Conservation (phyloP, 1,140 invertebrate species). For the Achroia grisella region DNA sequence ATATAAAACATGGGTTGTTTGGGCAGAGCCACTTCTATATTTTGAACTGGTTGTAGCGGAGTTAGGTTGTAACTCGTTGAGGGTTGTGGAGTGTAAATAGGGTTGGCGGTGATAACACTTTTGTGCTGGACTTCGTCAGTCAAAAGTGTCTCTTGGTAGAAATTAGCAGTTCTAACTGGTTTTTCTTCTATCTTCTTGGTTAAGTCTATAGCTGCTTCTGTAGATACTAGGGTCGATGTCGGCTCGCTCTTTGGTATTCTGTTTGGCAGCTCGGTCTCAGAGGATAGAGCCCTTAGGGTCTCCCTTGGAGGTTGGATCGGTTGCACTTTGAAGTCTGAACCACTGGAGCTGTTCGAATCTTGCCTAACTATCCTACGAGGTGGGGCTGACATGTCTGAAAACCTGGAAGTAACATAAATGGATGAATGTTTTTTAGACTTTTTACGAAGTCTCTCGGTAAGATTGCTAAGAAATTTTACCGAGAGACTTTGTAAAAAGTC, state of each 20-base stretch:
- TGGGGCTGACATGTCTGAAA: conserved; percentile 37
- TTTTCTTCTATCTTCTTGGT: conserved; percentile 32
- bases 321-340: conserved; percentile 32
- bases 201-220: conserved; percentile 46
- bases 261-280: conserved; percentile 27
- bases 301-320: conserved; percentile 20
- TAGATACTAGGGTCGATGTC: conserved; percentile 22
- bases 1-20: conserved; percentile 18
- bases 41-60: conserved; percentile 19
- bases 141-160: conserved; percentile 57
- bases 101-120: conserved; percentile 56
- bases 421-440: too few species aligned
- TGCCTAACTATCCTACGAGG: conserved; percentile 43
- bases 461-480: too few species aligned
- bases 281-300: conserved; percentile 19
- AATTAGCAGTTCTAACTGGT: conserved; percentile 47
- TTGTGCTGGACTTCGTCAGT: conserved; percentile 40
- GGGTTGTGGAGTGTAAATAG: conserved; percentile 53
- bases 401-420: conserved; percentile 21
- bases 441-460: too few species aligned
- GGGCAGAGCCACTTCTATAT: conserved; percentile 35
- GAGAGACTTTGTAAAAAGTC: too few species aligned
- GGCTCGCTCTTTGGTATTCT: conserved; percentile 24
- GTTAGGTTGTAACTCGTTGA: conserved; percentile 45
- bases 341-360: conserved; percentile 60